Percentiles rank a stretch among this genome's conserved stretches.
phyloP scores from a whole-genome alignment of 2,113 vertebrate species.

The Choloepus hoffmanni region DNA sequence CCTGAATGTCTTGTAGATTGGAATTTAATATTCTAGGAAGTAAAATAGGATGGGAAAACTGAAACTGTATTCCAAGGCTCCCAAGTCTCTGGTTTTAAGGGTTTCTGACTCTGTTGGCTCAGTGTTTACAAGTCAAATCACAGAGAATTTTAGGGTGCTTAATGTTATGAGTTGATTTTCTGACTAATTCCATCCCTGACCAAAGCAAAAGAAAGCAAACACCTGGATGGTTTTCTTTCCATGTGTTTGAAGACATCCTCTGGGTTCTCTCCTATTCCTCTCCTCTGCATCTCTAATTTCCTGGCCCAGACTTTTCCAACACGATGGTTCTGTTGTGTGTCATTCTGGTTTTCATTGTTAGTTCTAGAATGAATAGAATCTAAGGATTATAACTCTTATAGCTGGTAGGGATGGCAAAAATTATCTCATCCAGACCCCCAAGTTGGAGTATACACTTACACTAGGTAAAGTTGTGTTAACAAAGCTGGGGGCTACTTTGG shows the following conservation, averaged over 20 bases:
- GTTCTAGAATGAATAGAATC: slow-evolving; percentile 39
- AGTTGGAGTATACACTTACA: neutral
- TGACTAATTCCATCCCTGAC: slow-evolving; percentile 48
- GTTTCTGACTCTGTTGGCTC: slow-evolving; percentile 47
- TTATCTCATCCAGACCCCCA: neutral
- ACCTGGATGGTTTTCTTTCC: slow-evolving; percentile 59
- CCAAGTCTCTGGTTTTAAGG: slow-evolving; percentile 40
- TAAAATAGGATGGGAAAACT: slow-evolving; percentile 28
- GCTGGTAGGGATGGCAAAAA: slow-evolving; percentile 15
- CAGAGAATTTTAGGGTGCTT: slow-evolving; percentile 60
- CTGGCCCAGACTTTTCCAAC: neutral
- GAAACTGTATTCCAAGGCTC: slow-evolving; percentile 27
- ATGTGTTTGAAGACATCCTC: slow-evolving; percentile 58
- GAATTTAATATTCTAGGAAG: slow-evolving; percentile 56
- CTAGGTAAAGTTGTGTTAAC: neutral
- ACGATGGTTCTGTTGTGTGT: neutral
- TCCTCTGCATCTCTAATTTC: slow-evolving; percentile 48
- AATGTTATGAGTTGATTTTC: slow-evolving; percentile 51
- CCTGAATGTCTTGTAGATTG: slow-evolving; percentile 23
- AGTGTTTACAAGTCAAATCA: slow-evolving; percentile 56
- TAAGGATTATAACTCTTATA: neutral
- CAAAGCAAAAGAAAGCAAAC: neutral
- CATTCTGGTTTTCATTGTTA: slow-evolving; percentile 46
- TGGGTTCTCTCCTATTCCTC: neutral
- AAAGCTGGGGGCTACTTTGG: neutral